Conservation (phyloP, 2,888 invertebrate species). For the Diaprepes abbreviatus region DNA sequence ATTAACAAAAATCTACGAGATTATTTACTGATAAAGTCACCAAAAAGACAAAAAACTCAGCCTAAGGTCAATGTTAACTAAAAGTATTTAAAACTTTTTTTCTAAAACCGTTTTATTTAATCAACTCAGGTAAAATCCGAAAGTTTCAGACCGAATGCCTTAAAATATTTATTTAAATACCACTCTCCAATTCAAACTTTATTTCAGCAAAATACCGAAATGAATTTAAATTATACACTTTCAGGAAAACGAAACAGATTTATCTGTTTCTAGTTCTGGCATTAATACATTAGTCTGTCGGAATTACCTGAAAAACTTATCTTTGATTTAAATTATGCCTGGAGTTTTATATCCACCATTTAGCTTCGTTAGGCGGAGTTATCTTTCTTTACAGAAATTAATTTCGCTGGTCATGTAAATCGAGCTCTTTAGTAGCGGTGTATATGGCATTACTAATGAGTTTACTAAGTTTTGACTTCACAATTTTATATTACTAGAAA, state of each 20-base stretch:
- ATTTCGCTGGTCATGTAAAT: background rate
- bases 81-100: no score
- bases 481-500: no score
- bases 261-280: constrained; percentile 6
- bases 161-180: constrained; percentile 1
- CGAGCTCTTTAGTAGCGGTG: background rate
- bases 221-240: constrained; percentile 17
- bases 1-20: no score
- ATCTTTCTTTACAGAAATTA: constrained; percentile 11
- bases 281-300: constrained; percentile 10
- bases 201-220: constrained; percentile 4
- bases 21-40: no score
- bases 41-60: no score
- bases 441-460: no score
- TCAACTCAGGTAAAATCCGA: background rate
- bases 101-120: no score
- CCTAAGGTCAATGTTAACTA: no score
- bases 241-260: constrained; percentile 15
- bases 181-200: background rate
- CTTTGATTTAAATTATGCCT: constrained; percentile 15
- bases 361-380: background rate
- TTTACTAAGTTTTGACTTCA: no score
- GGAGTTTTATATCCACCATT: constrained; percentile 1
- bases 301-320: constrained; percentile 14
- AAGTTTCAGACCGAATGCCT: background rate